Evolutionary conservation across 1,140 invertebrate genomes (phyloP).

Genomic region (Potamilus streckersoni): DNA sequence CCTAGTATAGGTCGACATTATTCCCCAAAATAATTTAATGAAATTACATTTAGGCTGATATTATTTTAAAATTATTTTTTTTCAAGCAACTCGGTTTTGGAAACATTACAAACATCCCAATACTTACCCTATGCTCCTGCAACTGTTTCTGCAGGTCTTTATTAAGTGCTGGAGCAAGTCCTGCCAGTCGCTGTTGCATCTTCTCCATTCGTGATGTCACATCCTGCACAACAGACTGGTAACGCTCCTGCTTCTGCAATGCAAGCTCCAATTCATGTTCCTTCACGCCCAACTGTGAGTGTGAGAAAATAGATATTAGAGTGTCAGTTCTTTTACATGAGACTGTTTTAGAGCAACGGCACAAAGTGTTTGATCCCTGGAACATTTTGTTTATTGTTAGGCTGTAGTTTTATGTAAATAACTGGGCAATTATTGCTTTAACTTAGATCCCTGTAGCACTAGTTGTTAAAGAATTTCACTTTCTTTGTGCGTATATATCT

Average conservation of each 20-base stretch:
- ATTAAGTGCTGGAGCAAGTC: constrained; percentile 31
- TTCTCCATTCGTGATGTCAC: constrained; percentile 54
- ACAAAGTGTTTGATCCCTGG: no score
- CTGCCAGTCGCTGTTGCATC: constrained; percentile 35
- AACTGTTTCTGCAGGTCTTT: constrained; percentile 44
- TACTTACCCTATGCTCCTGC: constrained; percentile 47
- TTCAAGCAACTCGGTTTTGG: not conserved
- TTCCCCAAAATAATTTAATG: no score
- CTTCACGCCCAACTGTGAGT: constrained; percentile 47
- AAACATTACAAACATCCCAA: not conserved
- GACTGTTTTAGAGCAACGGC: no score
- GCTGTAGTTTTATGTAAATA: no score
- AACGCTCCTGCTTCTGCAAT: constrained; percentile 53
- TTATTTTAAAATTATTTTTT: no score
- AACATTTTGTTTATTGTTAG: no score
- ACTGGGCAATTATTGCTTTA: no score
- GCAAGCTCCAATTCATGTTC: constrained; percentile 53
- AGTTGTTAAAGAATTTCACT: no score
- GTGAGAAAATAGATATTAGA: constrained; percentile 1
- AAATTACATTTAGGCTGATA: no score
- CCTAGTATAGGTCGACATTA: no score
- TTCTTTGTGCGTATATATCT: no score
- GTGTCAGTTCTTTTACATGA: not conserved
- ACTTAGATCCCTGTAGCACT: no score
- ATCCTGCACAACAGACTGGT: constrained; percentile 57